Conservation (phyloP, 2,888 invertebrate genomes). For the Ectemnius cavifrons region DNA sequence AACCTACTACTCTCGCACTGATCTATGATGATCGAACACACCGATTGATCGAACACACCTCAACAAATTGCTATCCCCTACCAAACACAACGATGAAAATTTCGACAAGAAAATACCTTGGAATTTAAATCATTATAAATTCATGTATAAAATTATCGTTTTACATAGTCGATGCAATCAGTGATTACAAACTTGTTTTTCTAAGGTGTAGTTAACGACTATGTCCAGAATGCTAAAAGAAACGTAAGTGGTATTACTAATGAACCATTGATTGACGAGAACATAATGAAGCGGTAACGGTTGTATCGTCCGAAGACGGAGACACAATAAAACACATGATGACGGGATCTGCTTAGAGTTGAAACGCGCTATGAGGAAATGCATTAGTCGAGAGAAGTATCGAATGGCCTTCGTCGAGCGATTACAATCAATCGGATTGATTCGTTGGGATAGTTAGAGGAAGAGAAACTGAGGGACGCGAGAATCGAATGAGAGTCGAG, state of each 20-base stretch:
- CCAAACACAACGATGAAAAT: not conserved
- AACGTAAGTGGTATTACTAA: too few species aligned
- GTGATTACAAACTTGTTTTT: not conserved
- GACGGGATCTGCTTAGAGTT: too few species aligned
- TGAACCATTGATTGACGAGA: too few species aligned
- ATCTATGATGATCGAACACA: constrained; percentile 39
- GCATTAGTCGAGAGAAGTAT: too few species aligned
- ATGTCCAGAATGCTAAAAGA: too few species aligned
- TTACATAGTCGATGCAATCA: not conserved
- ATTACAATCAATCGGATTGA: constrained; percentile 48
- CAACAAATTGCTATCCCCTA: constrained; percentile 11
- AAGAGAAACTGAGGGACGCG: too few species aligned
- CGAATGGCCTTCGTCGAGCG: not conserved
- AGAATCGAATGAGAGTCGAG: constrained; percentile 31
- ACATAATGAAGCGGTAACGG: too few species aligned
- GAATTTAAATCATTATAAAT: not conserved
- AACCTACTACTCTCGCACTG: not conserved
- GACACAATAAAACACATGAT: too few species aligned
- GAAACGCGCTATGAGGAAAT: too few species aligned
- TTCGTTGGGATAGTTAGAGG: constrained; percentile 26
- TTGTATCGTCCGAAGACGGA: too few species aligned
- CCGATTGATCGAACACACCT: constrained; percentile 19
- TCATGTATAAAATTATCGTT: not conserved
- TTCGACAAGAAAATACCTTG: not conserved
- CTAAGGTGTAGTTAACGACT: too few species aligned